phyloP scores from a whole-genome alignment of 2,797 vertebrate genomes.

The Limnodromus scolopaceus region DNA sequence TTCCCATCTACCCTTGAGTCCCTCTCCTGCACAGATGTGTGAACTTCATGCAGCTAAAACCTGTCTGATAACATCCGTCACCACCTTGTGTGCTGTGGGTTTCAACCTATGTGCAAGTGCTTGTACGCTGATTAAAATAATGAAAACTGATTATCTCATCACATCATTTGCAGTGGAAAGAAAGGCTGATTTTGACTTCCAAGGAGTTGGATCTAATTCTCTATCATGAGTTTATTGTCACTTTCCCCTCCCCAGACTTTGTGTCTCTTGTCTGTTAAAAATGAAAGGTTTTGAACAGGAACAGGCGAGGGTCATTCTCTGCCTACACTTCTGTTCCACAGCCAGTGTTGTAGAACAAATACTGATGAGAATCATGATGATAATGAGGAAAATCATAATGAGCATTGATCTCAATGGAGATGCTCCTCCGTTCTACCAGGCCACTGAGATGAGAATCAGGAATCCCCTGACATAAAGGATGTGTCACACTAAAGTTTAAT shows the following conservation, averaged over 20 bases:
- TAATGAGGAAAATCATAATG: constrained; percentile 72
- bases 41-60: not conserved
- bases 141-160: not conserved
- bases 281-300: not conserved
- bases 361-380: constrained; percentile 65
- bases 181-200: not conserved
- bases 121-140: not conserved
- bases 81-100: not conserved
- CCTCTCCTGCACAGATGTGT: not conserved
- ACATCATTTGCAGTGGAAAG: not conserved
- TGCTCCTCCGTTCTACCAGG: constrained; percentile 47
- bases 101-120: not conserved
- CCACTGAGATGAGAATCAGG: constrained; percentile 61
- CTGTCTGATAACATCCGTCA: not conserved
- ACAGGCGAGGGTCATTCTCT: constrained; percentile 18
- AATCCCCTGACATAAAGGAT: constrained; percentile 65
- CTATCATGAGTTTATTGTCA: not conserved
- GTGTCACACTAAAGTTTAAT: constrained; percentile 64
- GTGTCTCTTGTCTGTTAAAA: not conserved
- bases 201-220: not conserved
- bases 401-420: constrained; percentile 64
- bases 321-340: not conserved
- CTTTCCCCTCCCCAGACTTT: not conserved
- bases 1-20: not conserved
- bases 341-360: constrained; percentile 56